Evolutionary conservation across 1,140 invertebrate species (phyloP), one percentile per base, ranked within the genome.

Genomic region (Phortica variegata): DNA sequence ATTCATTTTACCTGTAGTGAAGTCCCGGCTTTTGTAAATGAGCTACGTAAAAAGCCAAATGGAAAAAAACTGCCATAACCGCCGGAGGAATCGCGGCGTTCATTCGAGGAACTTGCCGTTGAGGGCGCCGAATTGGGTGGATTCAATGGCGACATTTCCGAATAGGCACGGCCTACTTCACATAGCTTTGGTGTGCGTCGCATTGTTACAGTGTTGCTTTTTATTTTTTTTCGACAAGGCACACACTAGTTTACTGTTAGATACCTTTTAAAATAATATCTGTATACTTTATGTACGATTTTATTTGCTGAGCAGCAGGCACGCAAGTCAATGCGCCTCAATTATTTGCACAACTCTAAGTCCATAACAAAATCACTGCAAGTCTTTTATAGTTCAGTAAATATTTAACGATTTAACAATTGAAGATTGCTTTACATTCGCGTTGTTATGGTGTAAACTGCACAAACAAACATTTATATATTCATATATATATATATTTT

Each of bases 61-160:
- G 71, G 66, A 49, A 74, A 74, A 38, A 74, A 62, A 52, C 71
- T 74, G 16, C 71, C 70, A 47, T 74, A 74, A 43, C 61, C 56
- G 18, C 56, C 49, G 5, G 63, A 46, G n/a, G n/a, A 60, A 48
- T 65, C 69, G 32, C 44, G 42, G 4, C 62, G 52, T 26, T 59
- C 47, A 17, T 58, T 58, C 21, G 50, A 45, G 19, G 32, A 42
- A 15, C 54, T 56, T n/a, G 52, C 49, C 0, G 41, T 47, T 0
- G 59, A 51, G 1, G 49, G 49, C n/a, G 42, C 39, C 31, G 56
- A 38, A 3, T 23, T 12, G 13, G 56, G 52, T 6, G 70, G 71
- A 54, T 74, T 74, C 12, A 74, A 33, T 2, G 71, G 71, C 16
- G 71, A 74, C 66, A 74, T 65, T 52, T 74, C 71, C 52, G 71